Evolutionary conservation across 2,797 vertebrate genomes (phyloP).

Genomic region (Onychomys arenicola): DNA sequence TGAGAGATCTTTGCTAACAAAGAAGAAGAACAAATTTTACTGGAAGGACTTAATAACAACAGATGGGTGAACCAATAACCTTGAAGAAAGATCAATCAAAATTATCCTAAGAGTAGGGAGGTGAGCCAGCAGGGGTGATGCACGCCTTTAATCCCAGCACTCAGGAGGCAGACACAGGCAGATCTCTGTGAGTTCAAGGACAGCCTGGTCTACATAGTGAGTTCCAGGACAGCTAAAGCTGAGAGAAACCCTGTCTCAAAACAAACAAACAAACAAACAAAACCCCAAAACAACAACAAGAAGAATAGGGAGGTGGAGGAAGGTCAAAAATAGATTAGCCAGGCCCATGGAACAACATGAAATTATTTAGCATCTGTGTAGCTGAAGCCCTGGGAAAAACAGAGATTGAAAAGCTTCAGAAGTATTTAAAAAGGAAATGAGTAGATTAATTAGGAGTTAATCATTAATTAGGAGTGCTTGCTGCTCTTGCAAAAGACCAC

Average conservation of each 20-base stretch:
- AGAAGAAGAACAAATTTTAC: not conserved
- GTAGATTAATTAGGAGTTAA: not conserved
- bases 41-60: not conserved
- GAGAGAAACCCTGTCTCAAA: too few relatives aligned
- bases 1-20: not conserved
- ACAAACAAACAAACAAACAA: too few relatives aligned
- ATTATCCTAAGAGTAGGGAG: not conserved
- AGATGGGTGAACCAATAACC: not conserved
- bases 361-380: not conserved
- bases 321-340: not conserved
- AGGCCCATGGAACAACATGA: not conserved
- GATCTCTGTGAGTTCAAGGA: too few relatives aligned
- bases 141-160: too few relatives aligned
- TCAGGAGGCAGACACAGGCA: too few relatives aligned
- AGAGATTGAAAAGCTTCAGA: not conserved
- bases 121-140: too few relatives aligned
- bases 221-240: too few relatives aligned
- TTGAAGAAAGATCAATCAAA: not conserved
- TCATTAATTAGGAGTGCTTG: not conserved
- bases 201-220: too few relatives aligned
- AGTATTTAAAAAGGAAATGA: not conserved
- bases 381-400: not conserved
- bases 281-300: too few relatives aligned
- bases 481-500: not conserved
- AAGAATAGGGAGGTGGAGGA: not conserved